Conservation (phyloP, 1,140 invertebrate species). For the Oscheius sp. region DNA sequence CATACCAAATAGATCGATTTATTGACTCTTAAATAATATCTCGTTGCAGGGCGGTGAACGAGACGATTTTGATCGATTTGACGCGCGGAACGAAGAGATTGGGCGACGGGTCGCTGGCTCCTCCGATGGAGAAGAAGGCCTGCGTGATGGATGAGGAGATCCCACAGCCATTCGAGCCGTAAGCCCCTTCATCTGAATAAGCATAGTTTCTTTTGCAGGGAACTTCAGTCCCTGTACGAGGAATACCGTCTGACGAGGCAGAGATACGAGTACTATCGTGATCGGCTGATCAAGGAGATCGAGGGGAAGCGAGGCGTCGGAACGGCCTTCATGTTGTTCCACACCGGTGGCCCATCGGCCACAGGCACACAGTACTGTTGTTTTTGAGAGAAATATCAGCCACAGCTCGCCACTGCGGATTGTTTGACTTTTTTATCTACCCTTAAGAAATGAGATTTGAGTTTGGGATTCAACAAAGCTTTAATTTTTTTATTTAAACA, state of each 20-base stretch:
- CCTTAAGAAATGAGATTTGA: too few species aligned
- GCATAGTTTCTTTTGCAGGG: conserved; percentile 42
- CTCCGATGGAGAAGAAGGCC: neutral
- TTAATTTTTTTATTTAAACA: neutral
- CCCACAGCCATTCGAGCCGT: conserved; percentile 54
- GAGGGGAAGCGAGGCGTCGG: conserved; percentile 22
- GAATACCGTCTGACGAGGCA: conserved; percentile 52
- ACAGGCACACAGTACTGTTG: conserved; percentile 27
- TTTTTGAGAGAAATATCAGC: too few species aligned
- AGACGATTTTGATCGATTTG: conserved; percentile 24
- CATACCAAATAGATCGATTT: too few species aligned
- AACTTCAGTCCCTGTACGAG: conserved; percentile 50
- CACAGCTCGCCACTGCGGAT: too few species aligned
- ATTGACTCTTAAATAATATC: too few species aligned
- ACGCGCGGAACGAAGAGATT: conserved; percentile 15
- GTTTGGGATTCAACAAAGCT: neutral
- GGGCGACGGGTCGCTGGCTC: neutral
- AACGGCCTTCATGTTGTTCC: conserved; percentile 3
- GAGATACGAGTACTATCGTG: conserved; percentile 53
- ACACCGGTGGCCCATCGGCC: neutral
- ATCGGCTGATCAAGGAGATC: conserved; percentile 54
- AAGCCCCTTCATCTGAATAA: neutral
- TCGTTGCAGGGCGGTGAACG: neutral
- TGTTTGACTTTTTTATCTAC: neutral
- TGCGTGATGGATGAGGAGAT: conserved; percentile 51